These are phyloP conservation scores for Pogonocherus hispidulus DNA, from an alignment of 2,888 invertebrate genomes.

Conservation along the genomic window DNA sequence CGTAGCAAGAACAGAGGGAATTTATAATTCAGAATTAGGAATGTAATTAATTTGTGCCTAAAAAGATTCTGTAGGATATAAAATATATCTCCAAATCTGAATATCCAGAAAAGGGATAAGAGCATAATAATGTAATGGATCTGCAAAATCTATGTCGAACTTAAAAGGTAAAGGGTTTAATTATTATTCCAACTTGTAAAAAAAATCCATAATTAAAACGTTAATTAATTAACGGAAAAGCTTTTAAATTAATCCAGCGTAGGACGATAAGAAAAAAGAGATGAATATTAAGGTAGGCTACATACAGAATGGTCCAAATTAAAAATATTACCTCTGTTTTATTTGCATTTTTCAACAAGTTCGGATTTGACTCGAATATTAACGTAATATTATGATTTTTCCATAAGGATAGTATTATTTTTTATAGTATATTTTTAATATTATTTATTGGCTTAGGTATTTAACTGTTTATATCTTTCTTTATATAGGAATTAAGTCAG, in stretches of 20 bases:
- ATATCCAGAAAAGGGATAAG: background rate
- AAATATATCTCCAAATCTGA: constrained; percentile 13
- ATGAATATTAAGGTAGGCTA: background rate
- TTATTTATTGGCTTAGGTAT: too few relatives aligned
- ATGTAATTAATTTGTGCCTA: background rate
- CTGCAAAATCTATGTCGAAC: background rate
- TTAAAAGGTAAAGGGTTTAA: background rate
- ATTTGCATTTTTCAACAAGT: too few relatives aligned
- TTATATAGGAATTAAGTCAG: too few relatives aligned
- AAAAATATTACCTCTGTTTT: too few relatives aligned
- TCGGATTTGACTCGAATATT: too few relatives aligned
- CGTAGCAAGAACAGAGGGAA: background rate
- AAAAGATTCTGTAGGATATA: background rate
- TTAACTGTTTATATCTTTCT: too few relatives aligned
- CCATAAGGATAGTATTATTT: too few relatives aligned
- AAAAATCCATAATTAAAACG: background rate
- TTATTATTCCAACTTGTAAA: background rate
- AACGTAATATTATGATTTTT: too few relatives aligned
- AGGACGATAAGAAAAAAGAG: constrained; percentile 1
- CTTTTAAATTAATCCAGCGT: constrained; percentile 7
- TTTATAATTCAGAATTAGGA: background rate
- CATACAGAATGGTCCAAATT: too few relatives aligned
- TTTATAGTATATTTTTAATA: too few relatives aligned
- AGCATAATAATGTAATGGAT: constrained; percentile 12
- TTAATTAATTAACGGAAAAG: constrained; percentile 21